phyloP scores from a whole-genome alignment of 2,113 vertebrate genomes.

The Pithys albifrons region DNA sequence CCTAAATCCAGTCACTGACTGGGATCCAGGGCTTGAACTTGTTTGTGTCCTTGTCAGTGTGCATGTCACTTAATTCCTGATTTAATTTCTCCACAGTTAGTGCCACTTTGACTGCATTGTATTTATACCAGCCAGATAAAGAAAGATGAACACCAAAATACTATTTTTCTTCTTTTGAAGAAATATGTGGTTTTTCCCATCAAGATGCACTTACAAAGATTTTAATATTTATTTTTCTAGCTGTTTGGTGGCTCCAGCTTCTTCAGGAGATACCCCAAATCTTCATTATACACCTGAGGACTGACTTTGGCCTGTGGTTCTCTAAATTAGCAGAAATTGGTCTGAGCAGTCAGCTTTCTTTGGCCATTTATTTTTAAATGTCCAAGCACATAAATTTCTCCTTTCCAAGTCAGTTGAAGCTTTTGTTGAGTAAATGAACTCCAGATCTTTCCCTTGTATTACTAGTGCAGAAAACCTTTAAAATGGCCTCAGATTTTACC shows the following conservation, averaged over 20 bases:
- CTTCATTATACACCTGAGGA: background rate
- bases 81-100: background rate
- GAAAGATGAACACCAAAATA: background rate
- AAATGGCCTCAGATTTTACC: background rate
- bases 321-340: slow-evolving; percentile 10
- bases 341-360: slow-evolving; percentile 39
- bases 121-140: background rate
- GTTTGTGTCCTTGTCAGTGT: background rate
- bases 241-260: background rate
- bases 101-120: background rate
- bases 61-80: background rate
- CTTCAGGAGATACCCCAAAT: background rate
- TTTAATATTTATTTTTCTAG: background rate
- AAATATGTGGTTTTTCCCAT: background rate
- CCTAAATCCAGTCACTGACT: background rate
- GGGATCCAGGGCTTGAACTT: background rate
- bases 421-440: slow-evolving; percentile 53
- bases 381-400: slow-evolving; percentile 22
- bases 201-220: background rate
- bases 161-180: background rate
- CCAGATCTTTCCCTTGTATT: background rate
- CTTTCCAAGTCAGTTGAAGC: slow-evolving; percentile 27
- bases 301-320: background rate
- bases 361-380: slow-evolving; percentile 31
- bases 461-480: background rate